Base-by-base conservation (phyloP, 2,113 vertebrate species). In the Archocentrus centrarchus region DNA sequence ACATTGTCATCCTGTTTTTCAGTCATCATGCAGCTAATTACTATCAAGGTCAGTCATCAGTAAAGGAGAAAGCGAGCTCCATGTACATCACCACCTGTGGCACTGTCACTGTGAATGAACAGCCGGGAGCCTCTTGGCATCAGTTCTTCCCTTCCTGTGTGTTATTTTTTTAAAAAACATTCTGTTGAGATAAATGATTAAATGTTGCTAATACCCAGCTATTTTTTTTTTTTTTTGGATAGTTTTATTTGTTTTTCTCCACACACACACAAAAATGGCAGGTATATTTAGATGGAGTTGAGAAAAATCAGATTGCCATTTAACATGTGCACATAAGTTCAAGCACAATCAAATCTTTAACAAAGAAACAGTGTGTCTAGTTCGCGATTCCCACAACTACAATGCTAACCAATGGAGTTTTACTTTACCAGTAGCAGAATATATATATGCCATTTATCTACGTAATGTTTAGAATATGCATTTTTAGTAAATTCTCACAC, bases 1-100 rank as follows among this genome's bases (percentile, higher is more conserved):
- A 66, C 7, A 24, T 57, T 47, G 58, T 79, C 83, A 68, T 55
- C 64, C 30, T 83, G 41, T 75, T 88, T 86, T 76, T 73, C 35
- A n/a, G 75, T 80, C 80, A 86, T 84, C 15, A 20, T 59, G 75
- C n/a, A 58, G 79, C 78, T 84, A 88, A 88, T 90, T 83, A 68
- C 68, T 15, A 77, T 88, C 82, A 83, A 88, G 85, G 83, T 89
- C 86, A 84, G 64, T 58, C 61, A 61, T 76, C 63, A 62, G 66
- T 35, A 24, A 78, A 70, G 32, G 47, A 50, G 66, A 81, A 50
- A 81, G 7, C 44, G 70, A 41, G 78, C 81, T 81, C 55, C 47
- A 32, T 53, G 59, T 61, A 11, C 27, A 62, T 57, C 77, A 39
- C 24, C 75, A 81, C 58, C 77, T 86, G 80, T 81, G 79, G 73